A percentile compares a stretch with the other conserved stretches of the same genome.
Conservation (phyloP, 2,113 vertebrate species). For the Dasypus novemcinctus region DNA sequence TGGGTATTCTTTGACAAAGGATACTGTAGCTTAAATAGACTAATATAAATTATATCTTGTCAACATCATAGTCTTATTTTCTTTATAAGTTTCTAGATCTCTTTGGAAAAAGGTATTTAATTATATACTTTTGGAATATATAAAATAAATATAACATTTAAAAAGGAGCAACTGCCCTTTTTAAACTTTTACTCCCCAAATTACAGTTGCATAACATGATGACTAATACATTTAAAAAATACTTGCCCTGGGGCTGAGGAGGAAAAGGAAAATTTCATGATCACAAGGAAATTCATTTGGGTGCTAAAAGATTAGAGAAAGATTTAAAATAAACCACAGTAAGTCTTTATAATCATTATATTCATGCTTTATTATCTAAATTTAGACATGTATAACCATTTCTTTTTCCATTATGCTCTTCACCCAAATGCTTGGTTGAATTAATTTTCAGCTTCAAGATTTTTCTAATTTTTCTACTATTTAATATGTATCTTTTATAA, state of each 20-base stretch:
- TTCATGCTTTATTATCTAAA: slow-evolving; percentile 35
- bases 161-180: slow-evolving; percentile 31
- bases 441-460: slow-evolving; percentile 49
- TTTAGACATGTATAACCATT: slow-evolving; percentile 7
- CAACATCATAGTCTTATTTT: background rate
- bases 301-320: slow-evolving; percentile 2
- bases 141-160: slow-evolving; percentile 34
- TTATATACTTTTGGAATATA: background rate
- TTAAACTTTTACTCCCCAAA: slow-evolving; percentile 1
- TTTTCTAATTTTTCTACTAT: slow-evolving; percentile 27
- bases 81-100: slow-evolving; percentile 8
- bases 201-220: background rate
- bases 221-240: slow-evolving; percentile 45
- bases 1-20: background rate
- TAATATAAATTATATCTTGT: background rate
- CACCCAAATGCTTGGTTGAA: slow-evolving; percentile 6
- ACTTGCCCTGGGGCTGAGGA: background rate
- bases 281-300: slow-evolving; percentile 22
- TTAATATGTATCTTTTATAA: background rate
- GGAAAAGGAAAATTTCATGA: slow-evolving; percentile 11
- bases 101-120: background rate
- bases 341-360: background rate
- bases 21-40: background rate
- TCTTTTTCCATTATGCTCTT: background rate
- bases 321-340: slow-evolving; percentile 11